Base-by-base conservation (phyloP, 2,797 vertebrate species). In the Fringilla coelebs region DNA sequence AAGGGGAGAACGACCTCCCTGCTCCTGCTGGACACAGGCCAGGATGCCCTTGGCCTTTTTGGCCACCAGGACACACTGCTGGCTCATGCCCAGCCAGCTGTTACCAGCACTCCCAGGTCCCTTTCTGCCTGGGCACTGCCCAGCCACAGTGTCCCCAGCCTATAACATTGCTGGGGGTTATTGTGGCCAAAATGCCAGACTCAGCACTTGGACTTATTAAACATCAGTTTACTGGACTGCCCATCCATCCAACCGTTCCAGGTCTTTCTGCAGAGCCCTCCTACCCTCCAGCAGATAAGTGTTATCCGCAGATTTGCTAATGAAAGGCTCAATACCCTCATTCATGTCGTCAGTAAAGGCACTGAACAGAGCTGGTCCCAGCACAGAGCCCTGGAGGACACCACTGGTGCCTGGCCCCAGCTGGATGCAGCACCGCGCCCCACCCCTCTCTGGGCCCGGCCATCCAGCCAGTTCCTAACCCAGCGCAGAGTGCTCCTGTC, bases 21-120 rank as follows among this genome's bases (percentile, higher is more conserved):
- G 21, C 7, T 48, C 43, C 34, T 48, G 28, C 55, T 60, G 72
- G n/a, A 32, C 2, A 1, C 17, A 48, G n/a, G 28, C 17, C 55
- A 32, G 34, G n/a, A 7, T 40, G 16, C 28, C 21, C 0, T 9
- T 74, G 20, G 26, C 43, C 16, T 17, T 48, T 6, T 9, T 74
- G 43, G 13, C 55, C 43, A 31, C n/a, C 55, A 4, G 21, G 28
- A 6, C 43, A 58, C n/a, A 60, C 4, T 7, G 71, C 71, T 58
- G 71, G 55, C n/a, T 74, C 43, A 31, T 15, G 41, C 58, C 3
- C 28, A 58, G n/a, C 28, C 2, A 1, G 26, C 43, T 58, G 12
- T 31, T 0, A 4, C 17, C n/a, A 60, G 55, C 0, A 6, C 16
- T 4, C 15, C 13, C 55, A 9, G 34, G 21, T 48, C n/a, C 28